Conservation (phyloP, 92 coral and sea anemone species). For the Desmophyllum pertusum region DNA sequence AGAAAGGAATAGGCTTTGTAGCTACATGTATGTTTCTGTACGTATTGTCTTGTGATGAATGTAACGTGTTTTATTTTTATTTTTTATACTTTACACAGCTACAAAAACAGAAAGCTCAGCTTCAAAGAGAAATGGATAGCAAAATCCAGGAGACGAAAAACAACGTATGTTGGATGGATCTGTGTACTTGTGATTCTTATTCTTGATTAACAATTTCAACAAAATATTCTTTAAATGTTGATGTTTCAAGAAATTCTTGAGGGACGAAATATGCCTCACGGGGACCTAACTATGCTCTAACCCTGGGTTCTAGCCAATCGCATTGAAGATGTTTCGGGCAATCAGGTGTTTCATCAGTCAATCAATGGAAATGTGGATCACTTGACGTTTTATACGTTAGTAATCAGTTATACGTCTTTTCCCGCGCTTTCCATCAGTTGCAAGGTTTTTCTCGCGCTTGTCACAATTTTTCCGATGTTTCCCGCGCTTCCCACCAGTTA, state of each 20-base stretch:
- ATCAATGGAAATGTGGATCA: neutral
- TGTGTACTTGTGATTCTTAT: neutral
- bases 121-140: slow-evolving; percentile 82
- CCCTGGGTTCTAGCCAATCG: neutral
- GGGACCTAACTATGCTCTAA: no score
- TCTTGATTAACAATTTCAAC: neutral
- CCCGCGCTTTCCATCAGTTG: neutral
- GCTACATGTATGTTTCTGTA: neutral
- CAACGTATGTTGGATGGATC: slow-evolving; percentile 55
- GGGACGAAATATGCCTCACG: no score
- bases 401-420: neutral
- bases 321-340: neutral
- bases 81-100: slow-evolving; percentile 49
- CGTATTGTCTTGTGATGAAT: neutral
- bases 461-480: neutral
- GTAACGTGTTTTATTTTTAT: neutral
- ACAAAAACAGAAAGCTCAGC: slow-evolving; percentile 79
- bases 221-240: neutral
- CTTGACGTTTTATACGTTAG: no score
- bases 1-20: neutral
- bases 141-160: slow-evolving; percentile 80
- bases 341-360: neutral
- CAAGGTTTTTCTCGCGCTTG: neutral
- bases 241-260: no score
- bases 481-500: neutral